phyloP scores from a whole-genome alignment of 1,140 invertebrate genomes.

The Anastrepha ludens region DNA sequence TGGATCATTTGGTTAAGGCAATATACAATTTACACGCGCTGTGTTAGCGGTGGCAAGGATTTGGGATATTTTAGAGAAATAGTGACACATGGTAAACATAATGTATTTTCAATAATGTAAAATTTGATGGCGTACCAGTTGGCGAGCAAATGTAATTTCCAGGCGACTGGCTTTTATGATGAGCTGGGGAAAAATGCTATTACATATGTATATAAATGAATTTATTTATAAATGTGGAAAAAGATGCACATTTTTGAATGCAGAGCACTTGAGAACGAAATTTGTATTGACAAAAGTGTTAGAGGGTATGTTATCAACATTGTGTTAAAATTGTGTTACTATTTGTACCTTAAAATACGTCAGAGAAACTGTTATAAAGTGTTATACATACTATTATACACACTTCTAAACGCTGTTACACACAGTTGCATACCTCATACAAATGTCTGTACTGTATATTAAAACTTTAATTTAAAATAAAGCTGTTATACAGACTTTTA shows the following conservation, averaged over 20 bases:
- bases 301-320: too few species aligned
- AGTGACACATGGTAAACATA: not conserved
- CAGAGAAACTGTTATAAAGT: not conserved
- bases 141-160: not conserved
- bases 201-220: not conserved
- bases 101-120: slow-evolving; percentile 7
- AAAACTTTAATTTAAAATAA: too few species aligned
- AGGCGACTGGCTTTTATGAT: not conserved
- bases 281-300: not conserved
- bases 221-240: not conserved
- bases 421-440: too few species aligned
- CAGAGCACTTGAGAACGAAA: too few species aligned
- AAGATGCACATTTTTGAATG: not conserved
- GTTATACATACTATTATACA: slow-evolving; percentile 15
- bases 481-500: too few species aligned
- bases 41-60: not conserved
- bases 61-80: not conserved
- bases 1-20: slow-evolving; percentile 32
- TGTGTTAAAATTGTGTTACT: too few species aligned
- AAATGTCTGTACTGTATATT: too few species aligned
- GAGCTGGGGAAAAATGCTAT: not conserved
- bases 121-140: not conserved
- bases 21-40: not conserved
- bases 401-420: not conserved
- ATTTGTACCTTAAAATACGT: too few species aligned